phyloP scores from a whole-genome alignment of 1,140 invertebrate species.

The Nebria ingens region DNA sequence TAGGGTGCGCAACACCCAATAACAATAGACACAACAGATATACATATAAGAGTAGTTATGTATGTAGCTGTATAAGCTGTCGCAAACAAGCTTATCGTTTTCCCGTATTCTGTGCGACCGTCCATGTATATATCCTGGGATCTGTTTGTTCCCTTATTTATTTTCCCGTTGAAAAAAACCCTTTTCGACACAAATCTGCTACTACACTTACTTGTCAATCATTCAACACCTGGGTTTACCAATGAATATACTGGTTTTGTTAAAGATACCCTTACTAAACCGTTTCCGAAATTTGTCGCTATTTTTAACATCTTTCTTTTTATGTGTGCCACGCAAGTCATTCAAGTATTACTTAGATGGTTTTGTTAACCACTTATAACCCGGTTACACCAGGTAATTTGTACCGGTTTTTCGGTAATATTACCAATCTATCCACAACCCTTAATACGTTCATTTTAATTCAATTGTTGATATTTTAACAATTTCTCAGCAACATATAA shows the following conservation, averaged over 20 bases:
- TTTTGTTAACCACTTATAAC: not conserved
- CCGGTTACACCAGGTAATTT: too few relatives aligned
- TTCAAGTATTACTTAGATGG: not conserved
- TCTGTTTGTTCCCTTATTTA: conserved; percentile 11
- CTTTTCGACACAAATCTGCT: conserved; percentile 13
- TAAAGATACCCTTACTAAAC: conserved; percentile 1
- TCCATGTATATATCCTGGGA: conserved; percentile 13
- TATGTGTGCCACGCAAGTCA: not conserved
- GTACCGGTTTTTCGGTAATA: too few relatives aligned
- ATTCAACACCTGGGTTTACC: conserved; percentile 15
- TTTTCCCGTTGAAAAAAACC: conserved; percentile 16
- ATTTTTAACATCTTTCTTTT: not conserved
- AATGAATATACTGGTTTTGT: too few relatives aligned
- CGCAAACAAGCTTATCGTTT: conserved; percentile 1
- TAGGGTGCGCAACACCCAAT: not conserved
- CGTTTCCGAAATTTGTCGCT: not conserved
- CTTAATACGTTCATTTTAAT: too few relatives aligned
- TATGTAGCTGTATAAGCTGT: not conserved
- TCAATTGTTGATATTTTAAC: too few relatives aligned
- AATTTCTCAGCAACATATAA: too few relatives aligned
- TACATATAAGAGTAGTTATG: too few relatives aligned
- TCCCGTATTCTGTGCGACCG: conserved; percentile 1
- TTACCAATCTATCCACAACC: too few relatives aligned
- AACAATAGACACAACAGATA: not conserved
- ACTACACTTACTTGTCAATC: conserved; percentile 17